Evolutionary conservation across 2,113 vertebrate genomes (phyloP).

Genomic region (Oncorhynchus clarkii): DNA sequence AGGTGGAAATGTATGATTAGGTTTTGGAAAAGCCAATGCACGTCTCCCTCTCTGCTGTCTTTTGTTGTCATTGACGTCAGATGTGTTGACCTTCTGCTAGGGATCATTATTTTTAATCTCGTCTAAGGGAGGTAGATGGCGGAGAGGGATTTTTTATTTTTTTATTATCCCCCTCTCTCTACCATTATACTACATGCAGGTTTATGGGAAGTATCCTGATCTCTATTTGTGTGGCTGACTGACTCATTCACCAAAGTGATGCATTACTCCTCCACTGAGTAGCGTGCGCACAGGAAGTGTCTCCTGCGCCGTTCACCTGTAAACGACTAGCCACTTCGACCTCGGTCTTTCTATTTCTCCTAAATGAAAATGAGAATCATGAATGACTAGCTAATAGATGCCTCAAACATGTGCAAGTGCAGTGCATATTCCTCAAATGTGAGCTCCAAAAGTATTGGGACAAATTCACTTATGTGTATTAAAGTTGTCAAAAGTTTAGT

Average conservation of each 20-base stretch:
- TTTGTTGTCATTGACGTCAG: slow-evolving; percentile 77
- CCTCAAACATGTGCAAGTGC: no score
- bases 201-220: slow-evolving; percentile 57
- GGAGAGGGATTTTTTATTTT: slow-evolving; percentile 55
- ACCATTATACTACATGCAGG: slow-evolving; percentile 66
- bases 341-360: no score
- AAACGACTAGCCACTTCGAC: no score
- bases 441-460: no score
- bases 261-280: no score
- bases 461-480: no score
- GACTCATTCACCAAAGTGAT: slow-evolving; percentile 46
- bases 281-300: no score
- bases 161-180: slow-evolving; percentile 38
- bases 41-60: slow-evolving; percentile 41
- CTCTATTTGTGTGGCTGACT: slow-evolving; percentile 21
- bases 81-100: slow-evolving; percentile 71
- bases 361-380: no score
- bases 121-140: slow-evolving; percentile 63
- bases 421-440: no score
- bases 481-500: no score
- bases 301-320: no score
- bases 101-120: slow-evolving; percentile 76
- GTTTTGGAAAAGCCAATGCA: slow-evolving; percentile 4
- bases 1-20: neutral
- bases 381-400: no score